Evolutionary conservation across 2,113 vertebrate genomes (phyloP), one percentile per base, ranked within the genome.

Genomic region (Urocolius indicus): DNA sequence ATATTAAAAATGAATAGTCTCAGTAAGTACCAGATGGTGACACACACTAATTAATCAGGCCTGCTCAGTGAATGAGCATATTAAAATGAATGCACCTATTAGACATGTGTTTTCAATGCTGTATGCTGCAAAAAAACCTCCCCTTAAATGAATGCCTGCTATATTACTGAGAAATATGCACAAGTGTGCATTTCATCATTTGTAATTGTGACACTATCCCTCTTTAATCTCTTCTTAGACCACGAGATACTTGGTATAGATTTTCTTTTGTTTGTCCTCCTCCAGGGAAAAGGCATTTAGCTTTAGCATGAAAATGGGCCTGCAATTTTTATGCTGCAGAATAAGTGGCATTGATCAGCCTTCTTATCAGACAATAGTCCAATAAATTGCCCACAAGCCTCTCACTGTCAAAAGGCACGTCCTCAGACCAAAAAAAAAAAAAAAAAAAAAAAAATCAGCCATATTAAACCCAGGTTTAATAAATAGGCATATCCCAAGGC

Each of bases 1-100:
- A 97, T 98, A 98, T 98, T 94, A 97, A 97, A 98, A 98, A 98
- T 98, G 97, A 98, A 98, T 96, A 98, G 96, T 97, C 96, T 98
- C 72, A 59, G 93, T 98, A 98, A 98, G 96, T 96, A 97, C 96
- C 97, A 98, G 97, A 98, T 98, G 98, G 97, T 98, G 96, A 98
- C 97, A 98, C 3, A 85, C 96, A 97, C 97, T 98, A 98, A 98
- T 98, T 98, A 98, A 98, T 98, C 97, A 98, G 97, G 94, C 93
- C 97, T 95, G 94, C 96, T 98, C 97, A 94, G 87, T 97, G 97
- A 98, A 98, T 36, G 95, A 96, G 95, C 95, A 94, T 78, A 95
- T 98, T 96, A 98, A 98, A 98, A 98, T 95, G 96, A 97, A 98
- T 89, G 96, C 75, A 97, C 97, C 98, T 98, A 97, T 96, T 93